These are phyloP conservation scores for Peribatodes rhomboidaria DNA, from an alignment of 2,888 invertebrate species.

Conservation along the genomic window DNA sequence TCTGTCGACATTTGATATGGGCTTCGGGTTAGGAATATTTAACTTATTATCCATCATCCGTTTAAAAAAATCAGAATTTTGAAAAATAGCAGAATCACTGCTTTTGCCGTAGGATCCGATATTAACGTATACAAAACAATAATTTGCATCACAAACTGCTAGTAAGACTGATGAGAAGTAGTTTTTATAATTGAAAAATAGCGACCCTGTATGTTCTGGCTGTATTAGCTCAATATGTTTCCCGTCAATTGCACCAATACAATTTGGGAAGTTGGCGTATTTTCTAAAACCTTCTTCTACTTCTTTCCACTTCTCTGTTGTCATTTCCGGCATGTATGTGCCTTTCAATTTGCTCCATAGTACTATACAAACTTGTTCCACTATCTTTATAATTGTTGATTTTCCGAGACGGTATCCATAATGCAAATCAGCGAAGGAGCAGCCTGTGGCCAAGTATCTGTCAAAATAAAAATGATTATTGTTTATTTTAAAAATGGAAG, in stretches of 20 bases:
- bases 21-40: slow-evolving; percentile 46
- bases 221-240: slow-evolving; percentile 50
- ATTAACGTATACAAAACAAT: slow-evolving; percentile 46
- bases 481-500: background rate
- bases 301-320: background rate
- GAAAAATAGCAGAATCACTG: too few relatives aligned
- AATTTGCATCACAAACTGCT: slow-evolving; percentile 46
- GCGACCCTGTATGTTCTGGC: slow-evolving; percentile 43
- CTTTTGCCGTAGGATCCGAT: slow-evolving; percentile 46
- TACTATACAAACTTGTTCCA: background rate
- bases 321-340: too few relatives aligned
- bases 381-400: background rate
- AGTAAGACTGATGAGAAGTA: slow-evolving; percentile 47
- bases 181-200: slow-evolving; percentile 46
- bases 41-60: slow-evolving; percentile 6
- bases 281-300: slow-evolving; percentile 29
- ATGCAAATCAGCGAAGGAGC: background rate
- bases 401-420: background rate
- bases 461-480: background rate
- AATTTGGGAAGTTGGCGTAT: slow-evolving; percentile 28
- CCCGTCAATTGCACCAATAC: slow-evolving; percentile 24
- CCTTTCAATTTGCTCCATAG: background rate
- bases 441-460: slow-evolving; percentile 4
- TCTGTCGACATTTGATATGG: slow-evolving; percentile 43
- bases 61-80: slow-evolving; percentile 31